Percentiles rank a stretch among this genome's conserved stretches.
Evolutionary conservation across 92 coral and sea anemone genomes (phyloP).

Genomic region (Zoanthus sociatus): DNA sequence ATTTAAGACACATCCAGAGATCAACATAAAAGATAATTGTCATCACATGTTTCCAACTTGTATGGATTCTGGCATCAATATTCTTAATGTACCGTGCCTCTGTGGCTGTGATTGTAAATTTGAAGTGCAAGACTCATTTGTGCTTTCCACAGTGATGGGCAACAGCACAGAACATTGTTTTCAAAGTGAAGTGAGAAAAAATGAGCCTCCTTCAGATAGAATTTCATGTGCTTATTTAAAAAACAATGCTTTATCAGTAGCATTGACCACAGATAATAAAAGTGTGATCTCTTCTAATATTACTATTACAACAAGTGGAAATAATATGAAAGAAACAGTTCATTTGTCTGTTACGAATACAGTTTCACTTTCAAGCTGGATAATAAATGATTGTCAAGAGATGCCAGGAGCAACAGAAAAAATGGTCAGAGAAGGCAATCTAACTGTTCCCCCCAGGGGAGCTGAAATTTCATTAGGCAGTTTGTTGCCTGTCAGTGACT

Average conservation of each 20-base stretch:
- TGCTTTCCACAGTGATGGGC: not conserved
- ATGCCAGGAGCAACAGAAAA: not conserved
- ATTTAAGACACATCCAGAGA: not conserved
- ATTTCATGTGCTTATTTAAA: constrained; percentile 14
- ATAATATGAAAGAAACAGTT: not conserved
- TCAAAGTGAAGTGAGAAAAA: not conserved
- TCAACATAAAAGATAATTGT: not conserved
- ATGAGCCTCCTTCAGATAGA: not conserved
- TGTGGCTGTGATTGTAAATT: constrained; percentile 6
- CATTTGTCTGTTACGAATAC: not conserved
- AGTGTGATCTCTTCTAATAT: not conserved
- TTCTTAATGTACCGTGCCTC: constrained; percentile 10
- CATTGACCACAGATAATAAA: not conserved
- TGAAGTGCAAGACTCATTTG: not conserved
- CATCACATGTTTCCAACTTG: not conserved
- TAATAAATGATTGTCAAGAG: not conserved
- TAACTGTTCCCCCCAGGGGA: constrained; percentile 2
- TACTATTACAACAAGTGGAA: not conserved
- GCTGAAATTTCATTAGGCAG: not conserved
- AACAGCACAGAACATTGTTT: not conserved
- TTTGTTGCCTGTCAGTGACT: constrained; percentile 25
- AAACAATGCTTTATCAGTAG: not conserved
- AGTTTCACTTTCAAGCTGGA: not conserved
- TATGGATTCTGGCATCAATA: not conserved
- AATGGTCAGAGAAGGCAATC: not conserved